Evolutionary conservation across 2,797 vertebrate genomes (phyloP).

Genomic region (Gastrophryne carolinensis): DNA sequence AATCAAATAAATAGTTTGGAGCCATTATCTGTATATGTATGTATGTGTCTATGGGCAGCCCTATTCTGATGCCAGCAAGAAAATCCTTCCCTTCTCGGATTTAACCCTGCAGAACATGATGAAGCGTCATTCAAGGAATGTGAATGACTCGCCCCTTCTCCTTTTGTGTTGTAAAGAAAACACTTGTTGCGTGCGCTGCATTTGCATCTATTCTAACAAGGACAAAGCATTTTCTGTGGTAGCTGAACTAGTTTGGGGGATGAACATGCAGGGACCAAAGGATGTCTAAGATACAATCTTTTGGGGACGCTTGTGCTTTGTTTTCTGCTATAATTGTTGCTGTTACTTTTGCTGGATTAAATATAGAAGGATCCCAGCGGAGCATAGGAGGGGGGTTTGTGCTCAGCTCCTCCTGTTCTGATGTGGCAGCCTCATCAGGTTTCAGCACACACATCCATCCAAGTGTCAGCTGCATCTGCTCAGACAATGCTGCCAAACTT

Average conservation of each 20-base stretch:
- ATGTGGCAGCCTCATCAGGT: constrained; percentile 57
- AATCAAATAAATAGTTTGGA: too few relatives aligned
- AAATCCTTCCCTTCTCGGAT: too few relatives aligned
- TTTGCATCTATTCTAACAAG: constrained; percentile 23
- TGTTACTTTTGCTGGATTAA: constrained; percentile 43
- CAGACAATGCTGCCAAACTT: neutral
- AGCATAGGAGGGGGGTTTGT: constrained; percentile 65
- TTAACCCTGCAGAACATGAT: too few relatives aligned
- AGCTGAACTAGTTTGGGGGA: constrained; percentile 12
- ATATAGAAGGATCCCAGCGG: constrained; percentile 57
- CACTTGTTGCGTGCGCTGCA: constrained; percentile 11
- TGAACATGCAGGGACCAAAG: neutral
- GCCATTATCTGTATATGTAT: too few relatives aligned
- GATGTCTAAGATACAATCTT: neutral
- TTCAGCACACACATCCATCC: constrained; percentile 45
- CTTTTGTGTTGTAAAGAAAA: constrained; percentile 40
- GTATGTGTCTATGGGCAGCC: too few relatives aligned
- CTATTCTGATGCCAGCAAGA: too few relatives aligned
- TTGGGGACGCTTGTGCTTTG: neutral
- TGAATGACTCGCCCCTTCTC: constrained; percentile 30
- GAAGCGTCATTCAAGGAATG: constrained; percentile 20
- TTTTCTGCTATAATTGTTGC: constrained; percentile 27
- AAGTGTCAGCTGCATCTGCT: constrained; percentile 22
- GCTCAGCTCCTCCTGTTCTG: constrained; percentile 54
- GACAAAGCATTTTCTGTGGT: constrained; percentile 8